Conservation (phyloP, 2,113 vertebrate genomes). For the Odocoileus hemionus region DNA sequence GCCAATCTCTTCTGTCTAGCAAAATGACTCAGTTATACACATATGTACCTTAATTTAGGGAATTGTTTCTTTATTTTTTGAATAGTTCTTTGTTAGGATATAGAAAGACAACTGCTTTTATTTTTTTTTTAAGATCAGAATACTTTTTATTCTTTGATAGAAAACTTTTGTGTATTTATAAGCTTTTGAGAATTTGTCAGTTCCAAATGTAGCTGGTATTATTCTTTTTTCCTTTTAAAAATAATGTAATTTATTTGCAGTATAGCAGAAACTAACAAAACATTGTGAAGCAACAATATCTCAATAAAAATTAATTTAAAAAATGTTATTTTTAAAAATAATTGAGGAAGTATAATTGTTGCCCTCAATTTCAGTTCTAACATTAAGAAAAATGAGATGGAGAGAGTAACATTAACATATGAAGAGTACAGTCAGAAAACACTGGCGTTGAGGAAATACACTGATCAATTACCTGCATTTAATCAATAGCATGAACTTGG, state of each 20-base stretch:
- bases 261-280: background rate
- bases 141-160: background rate
- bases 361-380: background rate
- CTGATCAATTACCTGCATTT: background rate
- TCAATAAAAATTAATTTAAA: background rate
- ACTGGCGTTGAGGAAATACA: background rate
- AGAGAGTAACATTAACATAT: background rate
- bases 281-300: background rate
- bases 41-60: background rate
- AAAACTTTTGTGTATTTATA: background rate
- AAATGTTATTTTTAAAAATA: background rate
- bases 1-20: background rate
- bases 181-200: background rate
- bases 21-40: background rate
- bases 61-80: background rate
- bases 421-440: background rate
- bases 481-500: background rate
- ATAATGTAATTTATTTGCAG: background rate
- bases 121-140: background rate
- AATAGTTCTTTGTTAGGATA: background rate
- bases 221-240: background rate
- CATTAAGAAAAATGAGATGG: background rate
- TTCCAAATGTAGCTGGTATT: background rate
- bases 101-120: background rate
- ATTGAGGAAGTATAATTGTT: background rate